Evolutionary conservation across 37 sponge, comb jelly and placozoan species (phyloP), one percentile per base, ranked within the genome.

Genomic region (Oopsacas minuta): DNA sequence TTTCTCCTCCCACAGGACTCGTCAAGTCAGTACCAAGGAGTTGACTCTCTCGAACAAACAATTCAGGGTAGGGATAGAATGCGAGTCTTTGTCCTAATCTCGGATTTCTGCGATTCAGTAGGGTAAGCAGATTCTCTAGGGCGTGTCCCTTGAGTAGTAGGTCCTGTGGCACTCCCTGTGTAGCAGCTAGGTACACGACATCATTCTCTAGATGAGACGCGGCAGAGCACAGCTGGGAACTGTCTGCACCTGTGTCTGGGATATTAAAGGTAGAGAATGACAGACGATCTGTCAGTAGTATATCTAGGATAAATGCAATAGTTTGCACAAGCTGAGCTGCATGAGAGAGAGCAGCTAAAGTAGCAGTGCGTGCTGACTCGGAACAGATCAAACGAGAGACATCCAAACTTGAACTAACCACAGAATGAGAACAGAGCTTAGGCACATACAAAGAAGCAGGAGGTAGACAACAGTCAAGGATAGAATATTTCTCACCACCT

Each of bases 41-140:
- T 3, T 3, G 7, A 25, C 17, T 3, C 17, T 46, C 51, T 17
- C 51, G 12, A 12, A 46, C 51, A 34, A n/a, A 61, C 75, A 61
- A 34, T 3, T 3, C 75, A 25, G 75, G 7, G 75, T 61, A 61
- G 30, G 75, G 17, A 20, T 25, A 25, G 75, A 61, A 61, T 25
- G 75, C 17, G 32, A 3, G 28, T 3, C 17, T 61, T 34, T 61
- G 75, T 61, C 75, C 75, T 25, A 61, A 34, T 34, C 5, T 3
- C 28, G 75, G 75, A 34, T 61, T 61, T 34, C 30, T 3, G 17
- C 17, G 75, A 34, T 61, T 61, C 28, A 61, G 75, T 3, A 61
- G 75, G 75, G 75, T 61, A 25, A 61, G 75, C 32, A 61, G 75
- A 34, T 61, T 61, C 75, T 61, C 75, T 10, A 61, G 75, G 30